Base-by-base conservation (phyloP, 2,888 invertebrate species). In the Callinectes sapidus region DNA sequence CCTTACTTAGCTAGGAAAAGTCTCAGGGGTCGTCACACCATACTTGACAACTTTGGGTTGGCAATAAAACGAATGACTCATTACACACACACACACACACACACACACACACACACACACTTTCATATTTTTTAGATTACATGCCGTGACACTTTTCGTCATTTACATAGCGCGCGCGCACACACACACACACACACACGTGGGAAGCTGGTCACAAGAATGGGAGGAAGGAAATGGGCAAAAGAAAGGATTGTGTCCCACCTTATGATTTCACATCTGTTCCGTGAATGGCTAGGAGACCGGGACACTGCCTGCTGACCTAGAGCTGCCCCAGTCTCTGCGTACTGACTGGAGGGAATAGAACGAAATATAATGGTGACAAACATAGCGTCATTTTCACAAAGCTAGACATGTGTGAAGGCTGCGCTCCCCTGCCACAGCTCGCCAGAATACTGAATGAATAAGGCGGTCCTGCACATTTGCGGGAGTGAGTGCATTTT, bases 71-170 rank as follows among this genome's bases (percentile, higher is more conserved):
- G 71, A 61, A 71, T 71, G n/a, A n/a, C 28, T 71, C 28, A 71
- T 28, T 71, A n/a, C 28, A 71, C 71, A 71, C 71, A 71, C 71
- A 71, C 71, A 71, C 28, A 28, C 71, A 71, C 71, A 71, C n/a
- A n/a, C 71, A 71, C 23, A 71, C 81, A 81, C 81, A 81, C 81
- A 81, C 81, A 81, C 81, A 81, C 81, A 85, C 85, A 39, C 85
- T 32, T 32, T 32, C 85, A 85, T 32, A 85, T 71, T n/a, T n/a
- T n/a, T n/a, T n/a, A n/a, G n/a, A n/a, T n/a, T n/a, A n/a, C n/a
- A n/a, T n/a, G n/a, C n/a, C n/a, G n/a, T n/a, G n/a, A n/a, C n/a
- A n/a, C n/a, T 71, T 71, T 71, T 71, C 13, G 71, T 71, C 28
- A 71, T 71, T 28, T 28, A 1, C 5, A 86, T n/a, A n/a, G n/a